Evolutionary conservation across 2,113 vertebrate species (phyloP).

Genomic region (Ictalurus furcatus): DNA sequence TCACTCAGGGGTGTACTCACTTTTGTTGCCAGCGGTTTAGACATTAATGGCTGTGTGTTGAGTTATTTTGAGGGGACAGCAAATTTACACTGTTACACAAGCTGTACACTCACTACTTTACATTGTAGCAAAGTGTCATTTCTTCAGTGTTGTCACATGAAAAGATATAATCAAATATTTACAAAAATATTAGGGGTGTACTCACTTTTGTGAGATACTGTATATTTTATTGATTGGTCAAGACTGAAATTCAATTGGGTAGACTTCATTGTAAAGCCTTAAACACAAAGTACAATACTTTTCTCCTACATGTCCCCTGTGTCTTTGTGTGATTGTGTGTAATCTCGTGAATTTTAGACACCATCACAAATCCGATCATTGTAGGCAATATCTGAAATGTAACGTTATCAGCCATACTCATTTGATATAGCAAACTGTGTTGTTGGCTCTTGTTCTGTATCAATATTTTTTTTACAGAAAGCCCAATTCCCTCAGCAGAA

Average conservation of each 20-base stretch:
- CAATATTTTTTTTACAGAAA: slow-evolving; percentile 8
- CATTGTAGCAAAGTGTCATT: too few relatives aligned
- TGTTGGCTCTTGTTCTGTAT: slow-evolving; percentile 5
- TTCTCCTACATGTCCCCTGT: neutral
- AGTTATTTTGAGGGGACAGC: too few relatives aligned
- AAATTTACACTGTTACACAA: too few relatives aligned
- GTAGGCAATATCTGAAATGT: neutral
- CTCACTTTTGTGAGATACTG: too few relatives aligned
- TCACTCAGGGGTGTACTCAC: too few relatives aligned
- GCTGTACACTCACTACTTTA: too few relatives aligned
- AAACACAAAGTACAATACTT: neutral
- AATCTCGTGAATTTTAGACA: neutral
- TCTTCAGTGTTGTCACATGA: too few relatives aligned
- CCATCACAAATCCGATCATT: neutral
- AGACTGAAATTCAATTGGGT: neutral
- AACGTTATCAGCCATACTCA: neutral
- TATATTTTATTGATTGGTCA: neutral
- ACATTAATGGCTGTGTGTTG: too few relatives aligned
- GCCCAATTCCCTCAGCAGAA: neutral
- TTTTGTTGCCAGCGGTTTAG: too few relatives aligned
- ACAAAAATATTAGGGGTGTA: too few relatives aligned
- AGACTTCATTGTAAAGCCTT: neutral
- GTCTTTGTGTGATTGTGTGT: neutral
- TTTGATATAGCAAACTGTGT: neutral
- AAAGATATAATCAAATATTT: too few relatives aligned